Percentiles rank a stretch among this genome's conserved stretches.
These are phyloP conservation scores for Meloidogyne exigua DNA, from an alignment of 1,140 invertebrate species.

Conservation along the genomic window DNA sequence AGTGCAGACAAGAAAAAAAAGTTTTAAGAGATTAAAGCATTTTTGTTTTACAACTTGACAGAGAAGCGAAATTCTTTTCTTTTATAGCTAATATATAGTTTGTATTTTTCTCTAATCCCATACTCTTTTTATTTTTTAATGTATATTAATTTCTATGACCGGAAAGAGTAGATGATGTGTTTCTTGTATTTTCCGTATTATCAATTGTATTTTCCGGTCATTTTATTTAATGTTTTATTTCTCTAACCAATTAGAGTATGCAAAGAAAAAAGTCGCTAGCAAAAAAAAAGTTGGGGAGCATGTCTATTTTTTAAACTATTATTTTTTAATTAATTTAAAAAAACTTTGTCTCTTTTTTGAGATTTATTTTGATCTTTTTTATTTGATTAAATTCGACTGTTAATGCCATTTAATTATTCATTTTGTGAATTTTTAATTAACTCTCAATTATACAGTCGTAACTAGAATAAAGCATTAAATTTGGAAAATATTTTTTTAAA, in stretches of 20 bases:
- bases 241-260: not conserved
- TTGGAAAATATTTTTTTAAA: too few species aligned
- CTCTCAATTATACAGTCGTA: too few species aligned
- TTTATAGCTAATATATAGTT: not conserved
- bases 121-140: not conserved
- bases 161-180: not conserved
- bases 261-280: not conserved
- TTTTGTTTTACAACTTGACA: not conserved
- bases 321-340: not conserved
- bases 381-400: too few species aligned
- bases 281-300: not conserved
- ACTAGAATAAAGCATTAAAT: too few species aligned
- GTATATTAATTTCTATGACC: not conserved
- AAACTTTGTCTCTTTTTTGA: not conserved
- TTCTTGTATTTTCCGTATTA: too few species aligned
- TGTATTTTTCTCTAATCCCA: conserved; percentile 4
- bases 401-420: too few species aligned
- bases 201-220: not conserved
- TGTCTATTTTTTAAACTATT: too few species aligned
- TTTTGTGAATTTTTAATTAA: too few species aligned
- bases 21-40: not conserved
- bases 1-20: not conserved
- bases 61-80: not conserved
- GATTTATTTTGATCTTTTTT: too few species aligned
- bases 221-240: not conserved